These are phyloP conservation scores for Nanger granti DNA, from an alignment of 2,113 vertebrate genomes.

Conservation along the genomic window DNA sequence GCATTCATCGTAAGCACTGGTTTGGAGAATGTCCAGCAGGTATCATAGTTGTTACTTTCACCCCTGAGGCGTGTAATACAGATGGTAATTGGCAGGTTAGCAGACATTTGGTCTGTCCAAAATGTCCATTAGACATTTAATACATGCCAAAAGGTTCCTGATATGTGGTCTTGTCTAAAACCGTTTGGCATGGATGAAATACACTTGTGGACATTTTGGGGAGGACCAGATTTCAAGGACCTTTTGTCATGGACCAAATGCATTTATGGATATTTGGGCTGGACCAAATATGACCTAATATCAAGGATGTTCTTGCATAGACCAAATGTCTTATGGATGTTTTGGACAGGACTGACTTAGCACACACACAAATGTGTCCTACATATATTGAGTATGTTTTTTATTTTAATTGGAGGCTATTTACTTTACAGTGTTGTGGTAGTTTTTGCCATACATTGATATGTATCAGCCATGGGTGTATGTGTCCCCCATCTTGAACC, in stretches of 20 bases:
- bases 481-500: not conserved
- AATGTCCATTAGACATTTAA: not conserved
- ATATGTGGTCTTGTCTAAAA: not conserved
- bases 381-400: not conserved
- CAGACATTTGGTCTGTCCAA: not conserved
- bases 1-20: not conserved
- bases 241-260: not conserved
- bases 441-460: not conserved
- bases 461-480: not conserved
- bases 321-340: not conserved
- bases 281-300: not conserved
- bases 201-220: not conserved
- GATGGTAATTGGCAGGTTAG: not conserved
- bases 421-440: not conserved
- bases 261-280: not conserved
- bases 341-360: not conserved
- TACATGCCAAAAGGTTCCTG: not conserved
- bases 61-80: not conserved
- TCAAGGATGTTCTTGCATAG: not conserved
- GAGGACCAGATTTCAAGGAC: not conserved
- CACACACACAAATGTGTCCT: not conserved
- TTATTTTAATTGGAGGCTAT: not conserved
- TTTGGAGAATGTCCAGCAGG: not conserved
- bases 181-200: not conserved
- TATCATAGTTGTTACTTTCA: not conserved